Percentiles rank a stretch among this genome's conserved stretches.
These are phyloP conservation scores for Antheraea assamensis DNA, from an alignment of 2,888 invertebrate species.

Conservation along the genomic window DNA sequence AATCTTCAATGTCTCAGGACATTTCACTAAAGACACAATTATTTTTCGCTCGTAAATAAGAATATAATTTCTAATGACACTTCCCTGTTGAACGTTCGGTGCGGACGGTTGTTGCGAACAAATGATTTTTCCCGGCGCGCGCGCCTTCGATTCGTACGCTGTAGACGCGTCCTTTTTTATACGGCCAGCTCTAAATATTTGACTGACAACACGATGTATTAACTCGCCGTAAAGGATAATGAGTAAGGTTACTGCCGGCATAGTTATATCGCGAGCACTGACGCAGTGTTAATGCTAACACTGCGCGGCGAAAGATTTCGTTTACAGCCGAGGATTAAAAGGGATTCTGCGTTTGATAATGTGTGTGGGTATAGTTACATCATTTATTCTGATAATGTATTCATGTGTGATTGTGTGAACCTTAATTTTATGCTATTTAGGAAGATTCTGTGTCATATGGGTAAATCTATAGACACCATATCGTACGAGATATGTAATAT, in stretches of 20 bases:
- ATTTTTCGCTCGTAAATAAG: conserved; percentile 21
- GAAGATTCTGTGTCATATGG: conserved; percentile 4
- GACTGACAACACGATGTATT: conserved; percentile 72
- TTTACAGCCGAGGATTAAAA: conserved; percentile 74
- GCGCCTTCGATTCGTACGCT: conserved; percentile 55
- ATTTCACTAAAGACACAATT: conserved; percentile 29
- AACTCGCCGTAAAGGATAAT: conserved; percentile 79
- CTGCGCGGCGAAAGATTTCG: conserved; percentile 72
- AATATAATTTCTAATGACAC: conserved; percentile 43
- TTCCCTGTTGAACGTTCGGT: conserved; percentile 70
- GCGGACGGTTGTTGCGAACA: conserved; percentile 62
- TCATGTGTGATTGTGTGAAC: conserved; percentile 3
- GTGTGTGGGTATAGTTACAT: conserved; percentile 61
- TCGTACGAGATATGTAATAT: not conserved
- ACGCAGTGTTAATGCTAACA: conserved; percentile 64
- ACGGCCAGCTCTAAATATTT: conserved; percentile 72
- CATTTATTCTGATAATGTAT: conserved; percentile 54
- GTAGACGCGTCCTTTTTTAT: conserved; percentile 73
- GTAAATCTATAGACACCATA: not conserved
- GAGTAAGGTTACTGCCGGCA: conserved; percentile 75
- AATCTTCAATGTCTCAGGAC: conserved; percentile 42
- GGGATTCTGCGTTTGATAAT: conserved; percentile 73
- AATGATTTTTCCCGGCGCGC: conserved; percentile 72
- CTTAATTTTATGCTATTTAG: conserved; percentile 12
- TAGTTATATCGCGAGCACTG: conserved; percentile 55